These are phyloP conservation scores for Chirona hameri DNA, from an alignment of 2,888 invertebrate genomes.

Conservation along the genomic window DNA sequence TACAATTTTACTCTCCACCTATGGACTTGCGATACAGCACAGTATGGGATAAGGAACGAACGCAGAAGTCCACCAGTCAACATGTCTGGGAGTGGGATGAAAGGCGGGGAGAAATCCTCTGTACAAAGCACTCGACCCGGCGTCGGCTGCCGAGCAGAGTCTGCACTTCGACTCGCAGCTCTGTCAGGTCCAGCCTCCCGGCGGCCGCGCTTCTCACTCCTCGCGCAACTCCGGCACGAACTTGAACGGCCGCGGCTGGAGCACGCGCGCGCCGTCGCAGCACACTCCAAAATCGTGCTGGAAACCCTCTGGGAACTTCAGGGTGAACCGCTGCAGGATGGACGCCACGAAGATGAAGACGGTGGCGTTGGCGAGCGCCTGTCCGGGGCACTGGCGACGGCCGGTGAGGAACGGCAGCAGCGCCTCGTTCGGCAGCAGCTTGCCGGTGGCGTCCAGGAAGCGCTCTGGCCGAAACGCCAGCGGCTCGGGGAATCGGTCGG, in stretches of 20 bases:
- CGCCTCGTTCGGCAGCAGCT: constrained; percentile 10
- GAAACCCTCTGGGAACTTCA: constrained; percentile 27
- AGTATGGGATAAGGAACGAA: too few species aligned
- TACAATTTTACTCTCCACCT: too few species aligned
- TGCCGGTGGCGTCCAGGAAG: constrained; percentile 30
- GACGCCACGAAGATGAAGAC: constrained; percentile 31
- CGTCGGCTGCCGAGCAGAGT: too few species aligned
- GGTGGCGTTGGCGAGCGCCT: constrained; percentile 28
- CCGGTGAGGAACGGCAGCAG: constrained; percentile 32
- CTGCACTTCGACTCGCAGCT: too few species aligned
- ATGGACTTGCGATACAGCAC: too few species aligned
- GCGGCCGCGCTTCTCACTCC: too few species aligned
- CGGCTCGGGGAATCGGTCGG: constrained; percentile 31
- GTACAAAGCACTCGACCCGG: too few species aligned
- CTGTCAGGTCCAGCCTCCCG: too few species aligned
- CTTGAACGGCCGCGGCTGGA: not conserved
- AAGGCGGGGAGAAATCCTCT: too few species aligned
- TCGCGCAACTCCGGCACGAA: not conserved
- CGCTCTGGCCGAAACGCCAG: constrained; percentile 33
- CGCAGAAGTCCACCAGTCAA: too few species aligned
- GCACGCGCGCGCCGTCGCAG: not conserved
- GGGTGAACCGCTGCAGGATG: constrained; percentile 31
- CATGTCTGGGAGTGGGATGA: too few species aligned
- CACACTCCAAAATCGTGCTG: constrained; percentile 9
- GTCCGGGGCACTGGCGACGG: constrained; percentile 31